Evolutionary conservation across 2,888 invertebrate genomes (phyloP).

Genomic region (Argyresthia goedartella): DNA sequence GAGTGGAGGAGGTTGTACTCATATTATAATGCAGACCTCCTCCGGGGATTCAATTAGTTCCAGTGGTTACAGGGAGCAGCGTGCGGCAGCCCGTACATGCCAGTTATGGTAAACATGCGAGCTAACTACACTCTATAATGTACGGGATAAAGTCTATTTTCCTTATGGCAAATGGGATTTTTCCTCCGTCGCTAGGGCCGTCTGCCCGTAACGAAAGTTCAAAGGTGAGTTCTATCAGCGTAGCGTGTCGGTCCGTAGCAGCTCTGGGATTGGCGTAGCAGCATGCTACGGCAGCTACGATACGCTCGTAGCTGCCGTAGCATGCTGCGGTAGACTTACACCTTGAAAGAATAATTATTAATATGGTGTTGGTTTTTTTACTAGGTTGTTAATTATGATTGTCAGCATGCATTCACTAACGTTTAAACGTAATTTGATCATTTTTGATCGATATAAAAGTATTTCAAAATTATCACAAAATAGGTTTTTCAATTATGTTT

Average conservation of each 20-base stretch:
- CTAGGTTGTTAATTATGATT: too few relatives aligned
- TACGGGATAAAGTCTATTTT: background rate
- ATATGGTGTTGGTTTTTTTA: too few relatives aligned
- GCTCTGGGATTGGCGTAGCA: constrained; percentile 22
- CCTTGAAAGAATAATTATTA: too few relatives aligned
- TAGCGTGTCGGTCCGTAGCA: background rate
- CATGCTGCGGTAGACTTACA: too few relatives aligned
- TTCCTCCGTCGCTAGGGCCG: background rate
- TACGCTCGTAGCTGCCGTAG: too few relatives aligned
- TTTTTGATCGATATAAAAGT: too few relatives aligned
- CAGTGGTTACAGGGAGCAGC: background rate
- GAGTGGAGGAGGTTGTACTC: too few relatives aligned
- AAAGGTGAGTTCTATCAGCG: constrained; percentile 22
- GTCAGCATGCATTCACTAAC: too few relatives aligned
- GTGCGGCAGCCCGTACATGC: background rate
- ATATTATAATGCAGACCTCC: constrained; percentile 6
- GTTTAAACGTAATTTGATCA: too few relatives aligned
- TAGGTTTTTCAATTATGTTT: too few relatives aligned
- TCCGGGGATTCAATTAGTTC: constrained; percentile 37
- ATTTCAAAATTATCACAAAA: too few relatives aligned
- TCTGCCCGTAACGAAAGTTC: constrained; percentile 27
- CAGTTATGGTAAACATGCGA: background rate
- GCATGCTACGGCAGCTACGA: constrained; percentile 23
- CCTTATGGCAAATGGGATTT: background rate
- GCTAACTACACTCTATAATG: background rate